Base-by-base conservation (phyloP, 37 sponge, comb jelly and placozoan species). In the Dysidea cf. avara region DNA sequence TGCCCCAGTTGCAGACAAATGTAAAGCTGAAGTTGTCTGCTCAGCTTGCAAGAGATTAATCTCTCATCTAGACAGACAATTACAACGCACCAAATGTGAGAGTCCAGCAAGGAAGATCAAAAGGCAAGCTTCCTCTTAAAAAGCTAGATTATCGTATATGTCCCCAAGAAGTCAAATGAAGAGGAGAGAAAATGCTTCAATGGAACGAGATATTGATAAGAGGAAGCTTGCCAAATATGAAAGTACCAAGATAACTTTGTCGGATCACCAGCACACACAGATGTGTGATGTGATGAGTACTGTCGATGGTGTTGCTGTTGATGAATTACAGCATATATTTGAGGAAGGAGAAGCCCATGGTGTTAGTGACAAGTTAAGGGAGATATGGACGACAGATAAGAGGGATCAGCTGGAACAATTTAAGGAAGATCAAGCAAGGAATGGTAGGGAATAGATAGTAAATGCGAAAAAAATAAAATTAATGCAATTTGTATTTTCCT, bases 31-130 rank as follows among this genome's bases (percentile, higher is more conserved):
- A 43, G 46, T 43, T 5, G 5, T 43, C 5, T 43, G 68, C 38
- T 67, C 68, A n/a, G 43, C 68, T 5, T 67, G 68, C 49, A 67
- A 67, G 36, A 11, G 66, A 5, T 33, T 76, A 9, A n/a, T 11
- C 48, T 30, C 28, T 64, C 38, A 76, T 50, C 63, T 76, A 7
- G 6, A 60, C 39, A 65, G 64, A 55, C 11, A 49, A 39, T 56
- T 59, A 12, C 57, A 73, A 28, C 34, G 39, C 37, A 14, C 59
- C 9, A 28, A 28, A 21, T 21, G 32, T 63, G 64, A 30, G 6
- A 63, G 32, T 7, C 33, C 64, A 12, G 5, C 46, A 12, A 33
- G 34, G 9, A 28, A 28, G 25, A 7, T 29, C 4, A 63, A 63
- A 9, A 3, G 64, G 43, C 30, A n/a, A 13, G 7, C 39, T 12